These are phyloP conservation scores for Hydrolagus affinis DNA, from an alignment of 2,113 vertebrate species.

Conservation along the genomic window DNA sequence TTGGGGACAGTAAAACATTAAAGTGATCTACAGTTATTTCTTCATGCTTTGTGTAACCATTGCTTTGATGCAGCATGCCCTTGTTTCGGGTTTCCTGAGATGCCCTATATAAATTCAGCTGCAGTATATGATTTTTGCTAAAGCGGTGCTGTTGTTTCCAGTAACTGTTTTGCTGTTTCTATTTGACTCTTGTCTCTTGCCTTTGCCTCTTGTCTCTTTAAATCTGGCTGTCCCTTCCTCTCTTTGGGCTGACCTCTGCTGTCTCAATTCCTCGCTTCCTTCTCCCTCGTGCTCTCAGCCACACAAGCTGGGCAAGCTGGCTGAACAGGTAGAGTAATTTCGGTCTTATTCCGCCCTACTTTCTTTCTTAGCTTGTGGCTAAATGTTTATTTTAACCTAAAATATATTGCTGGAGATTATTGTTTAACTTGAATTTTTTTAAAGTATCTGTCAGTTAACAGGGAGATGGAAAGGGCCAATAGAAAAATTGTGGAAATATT, in stretches of 20 bases:
- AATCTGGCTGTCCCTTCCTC: slow-evolving; percentile 51
- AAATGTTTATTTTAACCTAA: slow-evolving; percentile 8
- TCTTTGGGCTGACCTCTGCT: slow-evolving; percentile 62
- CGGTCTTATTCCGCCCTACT: background rate
- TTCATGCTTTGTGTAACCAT: background rate
- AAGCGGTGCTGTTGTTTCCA: slow-evolving; percentile 3
- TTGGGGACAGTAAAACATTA: background rate
- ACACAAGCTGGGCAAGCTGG: slow-evolving; percentile 95
- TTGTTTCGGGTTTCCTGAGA: background rate
- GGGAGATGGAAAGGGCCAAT: too few species aligned
- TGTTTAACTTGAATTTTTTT: background rate
- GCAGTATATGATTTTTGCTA: slow-evolving; percentile 12
- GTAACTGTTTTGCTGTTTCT: slow-evolving; percentile 33
- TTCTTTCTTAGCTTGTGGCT: background rate
- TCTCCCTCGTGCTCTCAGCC: slow-evolving; percentile 68
- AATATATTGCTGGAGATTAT: background rate
- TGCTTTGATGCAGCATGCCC: background rate
- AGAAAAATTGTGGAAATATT: too few species aligned
- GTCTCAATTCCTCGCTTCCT: slow-evolving; percentile 57
- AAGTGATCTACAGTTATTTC: background rate
- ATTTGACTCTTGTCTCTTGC: slow-evolving; percentile 34
- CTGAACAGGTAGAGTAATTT: slow-evolving; percentile 82
- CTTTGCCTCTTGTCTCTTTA: slow-evolving; percentile 37
- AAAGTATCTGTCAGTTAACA: too few species aligned
- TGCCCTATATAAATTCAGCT: background rate